Conservation (phyloP, 2,888 invertebrate genomes). For the Hydriomena furcata region DNA sequence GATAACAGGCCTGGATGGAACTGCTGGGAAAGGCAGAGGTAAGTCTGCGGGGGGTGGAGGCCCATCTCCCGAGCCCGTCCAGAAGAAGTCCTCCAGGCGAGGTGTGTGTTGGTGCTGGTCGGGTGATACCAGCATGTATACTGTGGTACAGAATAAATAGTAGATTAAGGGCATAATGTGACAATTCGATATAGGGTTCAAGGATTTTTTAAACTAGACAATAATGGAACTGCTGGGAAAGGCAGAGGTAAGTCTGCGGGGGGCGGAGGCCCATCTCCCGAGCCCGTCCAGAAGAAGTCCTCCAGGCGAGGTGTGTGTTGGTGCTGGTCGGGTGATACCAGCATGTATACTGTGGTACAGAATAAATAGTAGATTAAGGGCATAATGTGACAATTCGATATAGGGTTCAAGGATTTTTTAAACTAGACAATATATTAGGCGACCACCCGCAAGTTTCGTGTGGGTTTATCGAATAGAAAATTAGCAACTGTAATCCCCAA, state of each 20-base stretch:
- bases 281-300: slow-evolving; percentile 95
- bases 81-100: slow-evolving; percentile 93
- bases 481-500: too few species aligned
- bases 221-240: slow-evolving; percentile 36
- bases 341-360: slow-evolving; percentile 58
- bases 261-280: slow-evolving; percentile 90
- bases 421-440: too few species aligned
- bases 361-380: neutral
- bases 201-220: too few species aligned
- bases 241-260: slow-evolving; percentile 78
- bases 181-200: too few species aligned
- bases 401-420: too few species aligned
- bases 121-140: slow-evolving; percentile 68
- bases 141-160: slow-evolving; percentile 39
- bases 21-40: slow-evolving; percentile 62
- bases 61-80: slow-evolving; percentile 94
- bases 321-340: slow-evolving; percentile 71
- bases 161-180: neutral
- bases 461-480: too few species aligned
- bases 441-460: too few species aligned
- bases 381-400: too few species aligned
- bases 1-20: slow-evolving; percentile 78
- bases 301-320: slow-evolving; percentile 85
- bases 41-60: slow-evolving; percentile 84
- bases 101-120: slow-evolving; percentile 74